A percentile compares a stretch with the other conserved stretches of the same genome.
Evolutionary conservation across 1,140 invertebrate species (phyloP).

Genomic region (Augochlora pura): DNA sequence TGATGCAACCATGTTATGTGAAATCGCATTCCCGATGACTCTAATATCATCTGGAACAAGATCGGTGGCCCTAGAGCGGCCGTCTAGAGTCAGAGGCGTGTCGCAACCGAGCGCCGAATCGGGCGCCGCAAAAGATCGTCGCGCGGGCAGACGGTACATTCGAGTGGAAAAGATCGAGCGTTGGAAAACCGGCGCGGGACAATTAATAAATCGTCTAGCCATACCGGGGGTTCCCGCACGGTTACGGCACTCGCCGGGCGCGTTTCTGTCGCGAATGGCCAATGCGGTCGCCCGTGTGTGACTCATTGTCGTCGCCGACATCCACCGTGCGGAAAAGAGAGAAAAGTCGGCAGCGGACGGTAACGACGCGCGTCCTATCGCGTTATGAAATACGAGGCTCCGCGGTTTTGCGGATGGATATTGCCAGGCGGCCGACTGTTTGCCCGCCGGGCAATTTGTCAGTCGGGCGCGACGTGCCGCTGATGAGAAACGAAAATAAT

Average conservation of each 20-base stretch:
- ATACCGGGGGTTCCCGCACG: conserved; percentile 35
- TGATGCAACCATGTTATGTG: too few species aligned
- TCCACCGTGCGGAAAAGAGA: conserved; percentile 19
- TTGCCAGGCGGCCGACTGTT: background rate
- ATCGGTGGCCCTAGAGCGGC: conserved; percentile 30
- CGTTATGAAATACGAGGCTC: conserved; percentile 44
- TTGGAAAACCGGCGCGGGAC: conserved; percentile 34
- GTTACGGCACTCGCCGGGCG: conserved; percentile 32
- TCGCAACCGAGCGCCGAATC: conserved; percentile 60
- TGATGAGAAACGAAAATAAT: background rate
- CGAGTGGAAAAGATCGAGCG: background rate
- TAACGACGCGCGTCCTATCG: conserved; percentile 9
- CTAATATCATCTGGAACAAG: too few species aligned
- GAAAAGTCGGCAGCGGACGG: conserved; percentile 29
- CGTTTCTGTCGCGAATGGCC: conserved; percentile 61
- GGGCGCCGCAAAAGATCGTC: conserved; percentile 61
- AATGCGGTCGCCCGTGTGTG: conserved; percentile 63
- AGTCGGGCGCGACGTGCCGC: background rate
- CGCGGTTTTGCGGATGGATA: conserved; percentile 21
- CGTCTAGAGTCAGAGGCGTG: conserved; percentile 41
- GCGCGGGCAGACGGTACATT: background rate
- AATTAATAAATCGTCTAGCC: conserved; percentile 72
- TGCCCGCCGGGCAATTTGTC: conserved; percentile 11
- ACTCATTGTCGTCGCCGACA: conserved; percentile 54
- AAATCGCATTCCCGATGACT: too few species aligned